Evolutionary conservation across 2,888 invertebrate genomes (phyloP), one percentile per base, ranked within the genome.

Genomic region (Apotomis betuletana): DNA sequence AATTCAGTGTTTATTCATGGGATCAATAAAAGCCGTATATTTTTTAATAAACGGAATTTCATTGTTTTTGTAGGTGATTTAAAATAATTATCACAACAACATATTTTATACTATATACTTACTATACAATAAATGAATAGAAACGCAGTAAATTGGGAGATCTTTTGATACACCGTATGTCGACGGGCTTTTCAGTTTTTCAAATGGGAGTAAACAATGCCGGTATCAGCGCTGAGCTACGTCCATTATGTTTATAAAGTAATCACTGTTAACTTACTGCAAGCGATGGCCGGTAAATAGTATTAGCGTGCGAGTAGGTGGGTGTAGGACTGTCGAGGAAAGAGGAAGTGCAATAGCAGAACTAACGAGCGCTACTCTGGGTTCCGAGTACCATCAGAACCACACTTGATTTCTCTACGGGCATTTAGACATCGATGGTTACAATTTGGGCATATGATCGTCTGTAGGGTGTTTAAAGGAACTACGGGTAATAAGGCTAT

Each of bases 161-260:
- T 15, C 1, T 9, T 6, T 6, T 41, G 9, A 58, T 46, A 57
- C n/a, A 65, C 46, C 46, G n/a, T 46, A 9, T 8, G 44, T 46
- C 27, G 44, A 49, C 44, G 60, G 5, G 36, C 49, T 12, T 63
- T 63, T 49, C 51, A 64, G 58, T 64, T 51, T 49, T 65, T 59
- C 70, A 70, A 70, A 64, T 70, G 70, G 70, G 70, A 70, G 70
- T 70, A 65, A 70, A 59, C 52, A 54, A 54, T 70, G n/a, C 62
- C 55, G 57, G 15, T 49, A n/a, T 27, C 41, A 27, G 63, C 51
- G 27, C 44, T 15, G n/a, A 49, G 12, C 38, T 27, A 51, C 13
- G 41, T 10, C 51, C 51, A 13, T 51, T 36, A 41, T 6, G 41
- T 41, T 6, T 4, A 57, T 27, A 57, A 8, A 55, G 44, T 10